Base-by-base conservation (phyloP, 30 jellyfish, hydroid and myxozoan species). In the Aurelia aurita complex sp. Pacific region DNA sequence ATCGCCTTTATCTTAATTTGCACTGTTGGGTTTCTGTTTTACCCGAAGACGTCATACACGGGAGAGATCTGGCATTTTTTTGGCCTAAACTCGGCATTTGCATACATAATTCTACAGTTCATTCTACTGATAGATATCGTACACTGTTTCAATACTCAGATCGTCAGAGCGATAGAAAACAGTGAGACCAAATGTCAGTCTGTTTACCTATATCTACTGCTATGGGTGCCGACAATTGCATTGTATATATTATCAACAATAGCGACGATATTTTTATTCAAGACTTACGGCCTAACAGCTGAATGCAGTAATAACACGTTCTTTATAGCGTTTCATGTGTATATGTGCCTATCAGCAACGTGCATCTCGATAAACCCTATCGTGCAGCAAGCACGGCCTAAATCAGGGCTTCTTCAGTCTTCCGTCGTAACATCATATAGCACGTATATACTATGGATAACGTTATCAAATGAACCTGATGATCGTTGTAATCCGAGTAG, bases 31-130 rank as follows among this genome's bases (percentile, higher is more conserved):
- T 82, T 73, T 55, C 61, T 87, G 10, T 81, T 69, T 67, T 82
- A 73, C 67, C 98, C 98, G 16, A 79, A 94, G 76, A 82, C 98
- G 12, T 46, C 34, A 9, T 93, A 93, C 83, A 93, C 96, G 2
- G 98, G 98, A 2, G 98, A 93, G 74, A 89, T 93, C 52, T 93
- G 98, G 98, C 98, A 93, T 79, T 93, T 93, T 87, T 93, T 93
- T 79, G 98, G 98, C 14, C 78, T 93, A 14, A 93, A 93, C 52
- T 91, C 97, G 13, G 98, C 97, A 10, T 93, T 93, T 73, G 97
- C 92, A 1, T 88, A 79, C 52, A 77, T 88, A 68, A 81, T 93
- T 23, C 64, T 93, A 3, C 98, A 93, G 55, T 93, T 93, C 42
- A 51, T 88, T 10, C 12, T 93, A 12, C 88, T 93, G 7, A 77